Percentiles rank a stretch among this genome's conserved stretches.
Evolutionary conservation across 2,113 vertebrate genomes (phyloP).

Genomic region (Regulus satrapa): DNA sequence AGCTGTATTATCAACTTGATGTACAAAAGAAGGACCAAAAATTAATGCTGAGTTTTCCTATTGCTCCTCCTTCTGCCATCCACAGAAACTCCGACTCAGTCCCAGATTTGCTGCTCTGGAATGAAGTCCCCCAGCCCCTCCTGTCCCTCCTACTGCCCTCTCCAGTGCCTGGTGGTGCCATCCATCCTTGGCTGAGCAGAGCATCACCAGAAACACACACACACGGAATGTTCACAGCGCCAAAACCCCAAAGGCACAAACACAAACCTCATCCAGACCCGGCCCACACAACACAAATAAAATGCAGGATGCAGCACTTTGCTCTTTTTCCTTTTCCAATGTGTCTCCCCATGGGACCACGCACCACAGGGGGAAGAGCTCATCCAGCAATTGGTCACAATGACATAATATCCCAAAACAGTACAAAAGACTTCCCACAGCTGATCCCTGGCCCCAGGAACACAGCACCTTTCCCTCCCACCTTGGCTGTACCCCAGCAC

Average conservation of each 20-base stretch:
- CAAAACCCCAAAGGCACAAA: background rate
- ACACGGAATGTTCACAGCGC: accelerated
- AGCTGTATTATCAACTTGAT: background rate
- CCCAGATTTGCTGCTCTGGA: background rate
- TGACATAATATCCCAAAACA: background rate
- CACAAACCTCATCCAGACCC: background rate
- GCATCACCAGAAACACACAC: background rate
- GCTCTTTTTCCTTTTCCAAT: background rate
- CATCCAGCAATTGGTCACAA: background rate
- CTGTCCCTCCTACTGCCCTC: background rate
- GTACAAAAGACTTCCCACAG: background rate
- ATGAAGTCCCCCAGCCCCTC: background rate
- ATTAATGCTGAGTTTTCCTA: background rate
- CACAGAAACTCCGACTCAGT: accelerated
- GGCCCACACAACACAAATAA: background rate
- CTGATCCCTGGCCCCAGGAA: background rate
- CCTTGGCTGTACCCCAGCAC: background rate
- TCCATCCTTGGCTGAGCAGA: background rate
- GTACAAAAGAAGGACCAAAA: background rate
- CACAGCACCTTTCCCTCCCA: background rate
- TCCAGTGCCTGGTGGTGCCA: background rate
- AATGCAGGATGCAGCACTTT: background rate
- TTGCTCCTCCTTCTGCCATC: background rate
- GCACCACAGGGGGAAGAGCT: background rate
- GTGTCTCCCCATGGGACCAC: background rate